phyloP scores from a whole-genome alignment of 2,888 invertebrate species.

The Acanthopleura granulata region DNA sequence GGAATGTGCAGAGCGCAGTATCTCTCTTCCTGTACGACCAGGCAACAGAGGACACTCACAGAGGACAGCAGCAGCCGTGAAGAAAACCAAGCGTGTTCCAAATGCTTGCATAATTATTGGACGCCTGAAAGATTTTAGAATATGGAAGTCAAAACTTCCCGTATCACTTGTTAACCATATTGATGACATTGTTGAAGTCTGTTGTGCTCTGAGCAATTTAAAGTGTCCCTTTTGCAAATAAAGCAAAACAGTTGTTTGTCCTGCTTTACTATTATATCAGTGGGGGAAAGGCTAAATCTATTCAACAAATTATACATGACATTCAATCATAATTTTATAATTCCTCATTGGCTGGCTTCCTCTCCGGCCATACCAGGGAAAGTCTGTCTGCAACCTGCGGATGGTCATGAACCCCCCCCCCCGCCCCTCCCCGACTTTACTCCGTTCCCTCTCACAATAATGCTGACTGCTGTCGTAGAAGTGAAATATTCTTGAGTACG shows the following conservation, averaged over 20 bases:
- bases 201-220: slow-evolving; percentile 20
- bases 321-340: neutral
- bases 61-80: slow-evolving; percentile 29
- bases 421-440: too few species aligned
- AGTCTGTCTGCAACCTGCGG: too few species aligned
- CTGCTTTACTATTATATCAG: neutral
- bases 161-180: slow-evolving; percentile 30
- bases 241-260: neutral
- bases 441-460: too few species aligned
- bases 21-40: slow-evolving; percentile 32
- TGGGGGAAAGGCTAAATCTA: slow-evolving; percentile 1
- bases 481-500: too few species aligned
- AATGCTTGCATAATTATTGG: slow-evolving; percentile 39
- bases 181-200: slow-evolving; percentile 36
- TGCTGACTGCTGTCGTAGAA: too few species aligned
- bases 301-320: neutral
- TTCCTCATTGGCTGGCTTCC: neutral
- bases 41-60: slow-evolving; percentile 33
- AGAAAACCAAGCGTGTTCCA: slow-evolving; percentile 34
- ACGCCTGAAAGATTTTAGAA: slow-evolving; percentile 36
- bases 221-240: neutral
- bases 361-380: neutral
- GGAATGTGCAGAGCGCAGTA: slow-evolving; percentile 23
- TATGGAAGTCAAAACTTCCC: slow-evolving; percentile 32
- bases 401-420: too few species aligned